Evolutionary conservation across 2,113 vertebrate genomes (phyloP).

Genomic region (Platichthys flesus): DNA sequence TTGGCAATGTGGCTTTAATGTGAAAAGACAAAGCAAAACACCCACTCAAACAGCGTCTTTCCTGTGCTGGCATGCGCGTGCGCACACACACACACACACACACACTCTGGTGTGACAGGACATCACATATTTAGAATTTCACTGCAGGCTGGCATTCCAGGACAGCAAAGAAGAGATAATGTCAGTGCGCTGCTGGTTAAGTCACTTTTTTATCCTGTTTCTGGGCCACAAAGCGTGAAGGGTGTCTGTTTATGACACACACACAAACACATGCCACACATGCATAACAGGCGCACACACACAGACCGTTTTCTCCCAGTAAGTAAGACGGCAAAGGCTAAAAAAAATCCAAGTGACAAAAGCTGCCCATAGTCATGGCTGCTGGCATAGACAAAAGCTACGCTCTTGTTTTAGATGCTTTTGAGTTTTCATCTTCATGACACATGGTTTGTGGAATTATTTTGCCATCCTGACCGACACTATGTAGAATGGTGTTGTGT

Average conservation of each 20-base stretch:
- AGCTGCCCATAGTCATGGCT: slow-evolving; percentile 42
- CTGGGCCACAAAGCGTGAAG: slow-evolving; percentile 72
- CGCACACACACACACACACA: slow-evolving; percentile 22
- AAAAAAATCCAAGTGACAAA: slow-evolving; percentile 53
- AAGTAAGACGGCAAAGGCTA: slow-evolving; percentile 48
- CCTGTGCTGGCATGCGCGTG: slow-evolving; percentile 6
- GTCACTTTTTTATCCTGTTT: slow-evolving; percentile 71
- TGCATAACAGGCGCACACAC: slow-evolving; percentile 20
- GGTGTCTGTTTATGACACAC: slow-evolving; percentile 71
- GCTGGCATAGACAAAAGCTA: slow-evolving; percentile 44
- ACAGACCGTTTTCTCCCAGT: slow-evolving; percentile 48
- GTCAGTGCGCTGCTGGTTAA: slow-evolving; percentile 66
- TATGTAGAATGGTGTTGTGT: slow-evolving; percentile 55
- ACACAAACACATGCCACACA: slow-evolving; percentile 43
- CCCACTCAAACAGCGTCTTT: slow-evolving; percentile 31
- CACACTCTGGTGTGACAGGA: slow-evolving; percentile 61
- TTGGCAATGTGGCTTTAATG: slow-evolving; percentile 44
- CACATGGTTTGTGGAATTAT: slow-evolving; percentile 70
- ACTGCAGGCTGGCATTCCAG: slow-evolving; percentile 69
- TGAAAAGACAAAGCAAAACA: slow-evolving; percentile 45
- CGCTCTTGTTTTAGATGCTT: slow-evolving; percentile 32
- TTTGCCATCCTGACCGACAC: slow-evolving; percentile 70
- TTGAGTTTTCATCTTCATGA: slow-evolving; percentile 49
- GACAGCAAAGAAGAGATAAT: slow-evolving; percentile 69
- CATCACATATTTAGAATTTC: slow-evolving; percentile 62